Base-by-base conservation (phyloP, 1,140 invertebrate species). In the Oryctes rhinoceros region DNA sequence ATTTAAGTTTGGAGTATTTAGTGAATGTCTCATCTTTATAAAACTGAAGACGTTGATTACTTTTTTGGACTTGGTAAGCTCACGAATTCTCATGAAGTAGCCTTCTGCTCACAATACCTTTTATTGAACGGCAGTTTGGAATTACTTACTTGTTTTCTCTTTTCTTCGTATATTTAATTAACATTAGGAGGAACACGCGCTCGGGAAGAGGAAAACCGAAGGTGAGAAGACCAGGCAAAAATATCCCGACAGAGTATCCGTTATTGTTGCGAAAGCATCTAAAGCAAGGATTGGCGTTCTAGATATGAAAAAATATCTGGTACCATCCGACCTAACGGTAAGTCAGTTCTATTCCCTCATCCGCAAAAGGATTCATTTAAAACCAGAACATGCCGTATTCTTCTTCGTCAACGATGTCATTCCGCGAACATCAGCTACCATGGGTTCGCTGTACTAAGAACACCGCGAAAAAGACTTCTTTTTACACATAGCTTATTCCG, bases 321-420 rank as follows among this genome's bases (percentile, higher is more conserved):
- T 99, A 79, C 99, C 99, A 77, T 98, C 97, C 75, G 99, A 99
- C 89, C 90, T 99, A 84, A 99, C 99, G 65, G 98, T 99, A 78
- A 98, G 99, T 48, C 99, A 99, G 88, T 99, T 99, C 89, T 99
- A 99, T 87, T 99, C 99, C 88, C 90, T 99, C 82, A 99, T 99
- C 86, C 92, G 99, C 78, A 99, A 99, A 87, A 91, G 98, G 83
- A 99, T 98, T 86, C 96, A 98, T 88, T 91, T 99, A 82, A 92
- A 97, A 85, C 96, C 98, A 2, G 98, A 99, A 89, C 98, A 99
- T 90, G 98, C 99, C 76, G 91, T 99, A 3, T 99, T 99, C 89
- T 99, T 99, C 91, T 99, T 99, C 88, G 98, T 99, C 62, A 99
- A 99, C 91, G 99, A 99, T 89, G 97, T 98, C 81, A 99, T 99